Evolutionary conservation across 1,140 invertebrate species (phyloP).

Genomic region (Aphis craccivora): DNA sequence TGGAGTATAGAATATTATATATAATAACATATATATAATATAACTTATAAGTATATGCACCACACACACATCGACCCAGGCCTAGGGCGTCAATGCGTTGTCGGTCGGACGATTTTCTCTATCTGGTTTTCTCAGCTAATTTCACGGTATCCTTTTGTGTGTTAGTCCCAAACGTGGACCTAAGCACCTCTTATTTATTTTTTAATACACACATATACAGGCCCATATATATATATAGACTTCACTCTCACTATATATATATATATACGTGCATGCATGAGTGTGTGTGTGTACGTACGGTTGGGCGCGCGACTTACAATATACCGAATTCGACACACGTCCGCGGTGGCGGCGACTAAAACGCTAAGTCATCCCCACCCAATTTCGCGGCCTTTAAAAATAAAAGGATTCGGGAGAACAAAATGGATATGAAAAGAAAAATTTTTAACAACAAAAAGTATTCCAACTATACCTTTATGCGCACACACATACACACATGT

Average conservation of each 20-base stretch:
- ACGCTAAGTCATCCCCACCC: conserved; percentile 28
- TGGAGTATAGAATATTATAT: neutral
- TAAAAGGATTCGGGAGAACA: neutral
- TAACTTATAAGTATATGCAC: neutral
- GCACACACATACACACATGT: neutral
- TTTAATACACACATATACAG: neutral
- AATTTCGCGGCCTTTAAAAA: conserved; percentile 54
- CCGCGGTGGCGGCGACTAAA: neutral
- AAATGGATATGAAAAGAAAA: neutral
- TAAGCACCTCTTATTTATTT: conserved; percentile 15
- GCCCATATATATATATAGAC: neutral
- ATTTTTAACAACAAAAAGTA: neutral
- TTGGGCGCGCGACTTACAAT: neutral
- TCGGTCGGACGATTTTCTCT: neutral
- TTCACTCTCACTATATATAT: neutral
- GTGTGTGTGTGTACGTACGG: neutral
- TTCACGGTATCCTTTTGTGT: conserved; percentile 38
- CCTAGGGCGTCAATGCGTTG: neutral
- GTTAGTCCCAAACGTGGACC: neutral
- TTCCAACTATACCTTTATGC: neutral
- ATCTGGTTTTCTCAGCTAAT: conserved; percentile 31
- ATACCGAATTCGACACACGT: conserved; percentile 41
- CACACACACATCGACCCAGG: neutral
- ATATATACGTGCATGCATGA: neutral
- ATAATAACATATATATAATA: too few species aligned